A percentile compares a stretch with the other conserved stretches of the same genome.
These are phyloP conservation scores for Pterostichus niger DNA, from an alignment of 2,888 invertebrate species.

Conservation along the genomic window DNA sequence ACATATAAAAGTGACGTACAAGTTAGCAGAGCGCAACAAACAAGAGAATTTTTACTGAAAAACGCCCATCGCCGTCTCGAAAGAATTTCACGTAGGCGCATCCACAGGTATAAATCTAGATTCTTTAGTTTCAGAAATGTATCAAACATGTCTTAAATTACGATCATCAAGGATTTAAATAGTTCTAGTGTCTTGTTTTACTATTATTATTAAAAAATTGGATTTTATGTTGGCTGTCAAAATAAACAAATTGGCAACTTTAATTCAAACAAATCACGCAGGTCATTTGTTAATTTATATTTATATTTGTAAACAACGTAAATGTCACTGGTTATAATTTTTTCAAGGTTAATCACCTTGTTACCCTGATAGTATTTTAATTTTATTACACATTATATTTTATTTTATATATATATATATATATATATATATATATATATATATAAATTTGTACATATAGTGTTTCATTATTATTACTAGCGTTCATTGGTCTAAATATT, in stretches of 20 bases:
- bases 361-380: slow-evolving; percentile 19
- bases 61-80: slow-evolving; percentile 36
- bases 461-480: slow-evolving; percentile 6
- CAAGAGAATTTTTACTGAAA: slow-evolving; percentile 36
- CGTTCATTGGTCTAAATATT: slow-evolving; percentile 58
- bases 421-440: no score
- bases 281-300: slow-evolving; percentile 37
- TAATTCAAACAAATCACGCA: not conserved
- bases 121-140: slow-evolving; percentile 13
- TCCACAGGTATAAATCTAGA: slow-evolving; percentile 38
- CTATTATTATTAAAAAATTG: not conserved
- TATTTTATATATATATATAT: not conserved
- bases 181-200: not conserved
- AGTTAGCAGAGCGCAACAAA: slow-evolving; percentile 48
- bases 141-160: slow-evolving; percentile 14
- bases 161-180: slow-evolving; percentile 10
- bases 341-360: slow-evolving; percentile 30
- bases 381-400: not conserved
- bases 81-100: slow-evolving; percentile 43
- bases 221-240: not conserved
- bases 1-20: slow-evolving; percentile 44
- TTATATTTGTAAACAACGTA: slow-evolving; percentile 26
- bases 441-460: slow-evolving; percentile 39
- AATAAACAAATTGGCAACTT: slow-evolving; percentile 19
- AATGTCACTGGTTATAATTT: slow-evolving; percentile 1